These are phyloP conservation scores for Drosophila parabipectinata DNA, from an alignment of 1,140 invertebrate genomes.

Conservation along the genomic window DNA sequence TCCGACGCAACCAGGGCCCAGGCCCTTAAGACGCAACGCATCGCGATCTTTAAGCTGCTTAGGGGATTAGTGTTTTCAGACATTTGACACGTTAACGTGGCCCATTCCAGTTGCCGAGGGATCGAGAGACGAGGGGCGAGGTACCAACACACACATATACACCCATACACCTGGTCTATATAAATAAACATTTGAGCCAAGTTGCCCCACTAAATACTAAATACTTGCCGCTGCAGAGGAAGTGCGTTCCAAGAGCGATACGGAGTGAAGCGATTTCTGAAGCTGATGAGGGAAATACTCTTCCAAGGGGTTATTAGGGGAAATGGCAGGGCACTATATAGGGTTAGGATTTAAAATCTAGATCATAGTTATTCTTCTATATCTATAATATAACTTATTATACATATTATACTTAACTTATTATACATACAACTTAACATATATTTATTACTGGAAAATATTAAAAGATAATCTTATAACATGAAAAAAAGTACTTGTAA, in stretches of 20 bases:
- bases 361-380: no score
- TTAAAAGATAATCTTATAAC: no score
- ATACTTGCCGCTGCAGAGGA: conserved; percentile 61
- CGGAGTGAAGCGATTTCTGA: neutral
- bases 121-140: neutral
- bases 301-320: neutral
- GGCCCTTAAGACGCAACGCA: conserved; percentile 37
- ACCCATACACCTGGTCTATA: conserved; percentile 47
- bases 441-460: no score
- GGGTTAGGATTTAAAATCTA: no score
- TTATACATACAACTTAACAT: no score
- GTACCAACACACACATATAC: conserved; percentile 27
- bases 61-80: conserved; percentile 81
- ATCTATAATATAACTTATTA: no score
- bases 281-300: neutral
- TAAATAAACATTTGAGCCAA: conserved; percentile 58
- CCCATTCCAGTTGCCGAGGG: conserved; percentile 26
- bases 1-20: neutral
- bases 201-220: conserved; percentile 65
- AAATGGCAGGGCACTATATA: no score
- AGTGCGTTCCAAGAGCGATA: conserved; percentile 49
- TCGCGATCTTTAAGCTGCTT: conserved; percentile 82
- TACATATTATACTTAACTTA: no score
- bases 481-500: no score
- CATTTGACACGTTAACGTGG: conserved; percentile 82